Conservation (phyloP, 1,140 invertebrate species). For the Zaprionus ghesquierei region DNA sequence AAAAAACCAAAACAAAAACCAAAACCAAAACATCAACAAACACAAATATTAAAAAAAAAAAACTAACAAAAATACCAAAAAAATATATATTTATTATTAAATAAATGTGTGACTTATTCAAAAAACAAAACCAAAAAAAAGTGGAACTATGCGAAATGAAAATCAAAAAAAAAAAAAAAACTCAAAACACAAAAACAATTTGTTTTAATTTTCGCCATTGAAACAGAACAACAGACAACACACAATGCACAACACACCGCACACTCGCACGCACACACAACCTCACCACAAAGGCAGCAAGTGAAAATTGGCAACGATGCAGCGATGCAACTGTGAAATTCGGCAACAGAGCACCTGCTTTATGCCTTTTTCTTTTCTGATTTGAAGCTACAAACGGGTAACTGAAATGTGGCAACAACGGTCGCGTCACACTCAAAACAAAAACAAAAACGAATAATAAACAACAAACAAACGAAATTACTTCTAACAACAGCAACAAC, state of each 20-base stretch:
- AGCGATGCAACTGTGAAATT: not conserved
- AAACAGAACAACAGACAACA: conserved; percentile 6
- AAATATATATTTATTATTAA: conserved; percentile 69
- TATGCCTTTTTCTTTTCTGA: not conserved
- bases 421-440: conserved; percentile 2
- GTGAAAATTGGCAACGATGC: conserved; percentile 31
- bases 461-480: conserved; percentile 9
- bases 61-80: conserved; percentile 21
- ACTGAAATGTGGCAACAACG: conserved; percentile 37
- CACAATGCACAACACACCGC: not conserved
- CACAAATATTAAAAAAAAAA: conserved; percentile 33
- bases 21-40: conserved; percentile 39
- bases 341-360: conserved; percentile 11
- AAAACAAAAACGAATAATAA: conserved; percentile 3
- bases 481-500: conserved; percentile 44
- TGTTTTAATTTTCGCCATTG: conserved; percentile 52
- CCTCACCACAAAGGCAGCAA: not conserved
- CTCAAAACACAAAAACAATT: conserved; percentile 44
- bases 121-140: conserved; percentile 60
- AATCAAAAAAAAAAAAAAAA: conserved; percentile 36
- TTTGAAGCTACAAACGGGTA: conserved; percentile 26
- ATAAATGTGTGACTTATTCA: conserved; percentile 76
- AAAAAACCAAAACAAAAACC: conserved; percentile 32
- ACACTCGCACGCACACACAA: not conserved
- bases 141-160: conserved; percentile 59